A percentile compares a stretch with the other conserved stretches of the same genome.
Conservation (phyloP, 1,140 invertebrate genomes). For the Drosophila parvula region DNA sequence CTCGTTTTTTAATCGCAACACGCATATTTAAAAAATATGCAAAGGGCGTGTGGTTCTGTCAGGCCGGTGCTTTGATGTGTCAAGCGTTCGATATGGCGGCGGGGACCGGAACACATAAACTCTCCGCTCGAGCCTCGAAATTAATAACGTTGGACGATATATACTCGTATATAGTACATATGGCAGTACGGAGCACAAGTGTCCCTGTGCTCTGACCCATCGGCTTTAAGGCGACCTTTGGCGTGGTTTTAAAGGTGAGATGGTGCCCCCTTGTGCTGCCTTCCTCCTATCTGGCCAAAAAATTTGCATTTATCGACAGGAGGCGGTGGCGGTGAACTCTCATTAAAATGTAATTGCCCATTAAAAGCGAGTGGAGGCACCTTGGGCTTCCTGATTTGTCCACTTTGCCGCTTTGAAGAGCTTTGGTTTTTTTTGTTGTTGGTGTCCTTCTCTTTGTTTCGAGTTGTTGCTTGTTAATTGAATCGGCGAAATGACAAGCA, state of each 20-base stretch:
- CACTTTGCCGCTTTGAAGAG: conserved; percentile 39
- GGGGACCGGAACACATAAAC: conserved; percentile 15
- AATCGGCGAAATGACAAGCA: conserved; percentile 65
- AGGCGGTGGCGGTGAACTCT: conserved; percentile 17
- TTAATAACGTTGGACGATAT: conserved; percentile 40
- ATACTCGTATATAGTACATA: too few relatives aligned
- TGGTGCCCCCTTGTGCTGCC: background rate
- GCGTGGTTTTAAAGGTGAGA: conserved; percentile 15
- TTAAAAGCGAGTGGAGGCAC: conserved; percentile 39
- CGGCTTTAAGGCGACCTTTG: conserved; percentile 28
- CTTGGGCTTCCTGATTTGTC: conserved; percentile 41
- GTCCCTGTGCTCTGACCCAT: background rate
- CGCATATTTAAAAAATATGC: conserved; percentile 34
- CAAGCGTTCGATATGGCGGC: conserved; percentile 42
- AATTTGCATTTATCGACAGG: conserved; percentile 69
- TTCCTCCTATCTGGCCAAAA: background rate
- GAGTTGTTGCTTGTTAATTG: conserved; percentile 69
- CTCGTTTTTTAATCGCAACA: conserved; percentile 50
- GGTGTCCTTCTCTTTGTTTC: conserved; percentile 27
- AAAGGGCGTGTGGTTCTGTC: conserved; percentile 42
- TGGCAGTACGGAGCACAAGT: background rate
- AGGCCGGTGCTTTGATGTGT: conserved; percentile 53
- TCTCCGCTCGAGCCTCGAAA: conserved; percentile 18
- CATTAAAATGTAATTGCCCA: conserved; percentile 74
- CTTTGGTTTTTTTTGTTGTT: conserved; percentile 24